Conservation (phyloP, 1,140 invertebrate species). For the Panulirus ornatus region DNA sequence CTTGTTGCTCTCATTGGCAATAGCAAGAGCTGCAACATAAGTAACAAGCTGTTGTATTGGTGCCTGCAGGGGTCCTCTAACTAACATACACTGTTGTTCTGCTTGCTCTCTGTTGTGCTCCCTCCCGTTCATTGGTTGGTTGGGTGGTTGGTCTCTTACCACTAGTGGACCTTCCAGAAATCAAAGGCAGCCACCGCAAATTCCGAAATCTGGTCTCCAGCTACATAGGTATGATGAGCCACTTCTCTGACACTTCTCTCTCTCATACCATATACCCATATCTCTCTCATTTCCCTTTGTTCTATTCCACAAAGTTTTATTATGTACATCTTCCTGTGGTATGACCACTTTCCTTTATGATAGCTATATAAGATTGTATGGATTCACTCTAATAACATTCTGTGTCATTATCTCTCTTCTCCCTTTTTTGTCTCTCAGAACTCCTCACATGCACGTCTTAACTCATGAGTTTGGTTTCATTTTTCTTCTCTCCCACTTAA, state of each 20-base stretch:
- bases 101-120: slow-evolving; percentile 75
- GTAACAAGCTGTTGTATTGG: slow-evolving; percentile 24
- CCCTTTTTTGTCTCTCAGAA: too few relatives aligned
- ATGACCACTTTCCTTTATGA: too few relatives aligned
- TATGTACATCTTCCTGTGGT: too few relatives aligned
- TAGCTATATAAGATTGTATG: too few relatives aligned
- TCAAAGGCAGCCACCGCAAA: slow-evolving; percentile 98
- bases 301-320: too few relatives aligned
- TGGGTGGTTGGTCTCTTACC: slow-evolving; percentile 72
- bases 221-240: slow-evolving; percentile 91
- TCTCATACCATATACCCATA: background rate
- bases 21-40: slow-evolving; percentile 27
- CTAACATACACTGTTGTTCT: slow-evolving; percentile 70
- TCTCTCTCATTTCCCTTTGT: background rate
- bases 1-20: slow-evolving; percentile 18
- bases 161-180: slow-evolving; percentile 80
- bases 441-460: too few relatives aligned
- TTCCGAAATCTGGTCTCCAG: slow-evolving; percentile 98
- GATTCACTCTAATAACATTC: too few relatives aligned
- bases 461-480: too few relatives aligned
- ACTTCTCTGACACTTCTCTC: slow-evolving; percentile 27
- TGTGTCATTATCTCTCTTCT: too few relatives aligned
- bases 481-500: too few relatives aligned
- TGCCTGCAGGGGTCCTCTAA: slow-evolving; percentile 42
- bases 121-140: slow-evolving; percentile 71